Evolutionary conservation across 1,140 invertebrate species (phyloP).

Genomic region (Microplitis mediator): DNA sequence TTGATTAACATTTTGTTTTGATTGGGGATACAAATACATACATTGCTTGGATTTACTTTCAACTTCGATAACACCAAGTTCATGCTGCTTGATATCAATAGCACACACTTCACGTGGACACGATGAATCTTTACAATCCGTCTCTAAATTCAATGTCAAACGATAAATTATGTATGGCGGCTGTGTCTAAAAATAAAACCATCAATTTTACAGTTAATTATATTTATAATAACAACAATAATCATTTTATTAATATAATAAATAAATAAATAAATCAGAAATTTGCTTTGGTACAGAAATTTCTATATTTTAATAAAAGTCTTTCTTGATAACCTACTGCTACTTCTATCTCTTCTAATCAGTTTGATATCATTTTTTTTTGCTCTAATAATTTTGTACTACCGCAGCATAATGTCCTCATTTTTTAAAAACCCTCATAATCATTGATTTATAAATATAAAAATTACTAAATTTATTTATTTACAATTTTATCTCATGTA

Average conservation of each 20-base stretch:
- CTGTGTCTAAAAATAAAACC: conserved; percentile 43
- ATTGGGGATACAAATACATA: conserved; percentile 43
- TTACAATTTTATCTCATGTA: no score
- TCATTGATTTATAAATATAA: background rate
- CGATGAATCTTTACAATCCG: conserved; percentile 38
- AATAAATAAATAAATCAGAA: background rate
- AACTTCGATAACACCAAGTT: conserved; percentile 41
- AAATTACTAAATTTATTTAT: no score
- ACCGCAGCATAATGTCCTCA: background rate
- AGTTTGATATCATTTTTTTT: background rate
- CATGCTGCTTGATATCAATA: conserved; percentile 47
- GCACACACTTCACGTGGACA: conserved; percentile 51
- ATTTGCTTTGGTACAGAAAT: background rate
- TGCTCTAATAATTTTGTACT: background rate
- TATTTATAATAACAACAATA: background rate
- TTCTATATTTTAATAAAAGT: background rate
- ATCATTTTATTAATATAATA: background rate
- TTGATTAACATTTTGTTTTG: conserved; percentile 27
- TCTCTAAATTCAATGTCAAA: conserved; percentile 48
- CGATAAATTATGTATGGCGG: conserved; percentile 45
- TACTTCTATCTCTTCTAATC: background rate
- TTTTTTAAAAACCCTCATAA: background rate
- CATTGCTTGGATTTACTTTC: conserved; percentile 49
- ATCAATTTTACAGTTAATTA: background rate
- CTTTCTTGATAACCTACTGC: background rate